A percentile compares a stretch with the other conserved stretches of the same genome.
Evolutionary conservation across 2,888 invertebrate species (phyloP).

Genomic region (Lasioglossum lativentre): DNA sequence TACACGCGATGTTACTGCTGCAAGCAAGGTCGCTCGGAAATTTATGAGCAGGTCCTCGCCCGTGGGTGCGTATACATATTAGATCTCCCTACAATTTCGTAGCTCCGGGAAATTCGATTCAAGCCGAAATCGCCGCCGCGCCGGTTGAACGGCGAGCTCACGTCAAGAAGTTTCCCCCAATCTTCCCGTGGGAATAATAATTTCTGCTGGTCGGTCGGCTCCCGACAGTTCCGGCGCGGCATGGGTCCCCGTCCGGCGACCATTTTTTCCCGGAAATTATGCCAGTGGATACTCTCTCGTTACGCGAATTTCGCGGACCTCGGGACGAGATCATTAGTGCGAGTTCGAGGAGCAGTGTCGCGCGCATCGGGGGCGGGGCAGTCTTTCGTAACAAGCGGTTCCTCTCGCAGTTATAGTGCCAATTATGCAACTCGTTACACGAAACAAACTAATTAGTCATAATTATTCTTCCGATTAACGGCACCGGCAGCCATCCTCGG

Average conservation of each 20-base stretch:
- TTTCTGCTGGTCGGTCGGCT: neutral
- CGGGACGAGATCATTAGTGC: conserved; percentile 48
- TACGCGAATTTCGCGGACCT: conserved; percentile 39
- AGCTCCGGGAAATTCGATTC: conserved; percentile 11
- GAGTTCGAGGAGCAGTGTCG: conserved; percentile 26
- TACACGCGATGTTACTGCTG: neutral
- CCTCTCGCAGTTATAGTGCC: conserved; percentile 24
- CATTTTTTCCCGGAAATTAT: conserved; percentile 17
- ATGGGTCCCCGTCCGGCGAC: neutral
- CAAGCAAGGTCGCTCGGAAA: neutral
- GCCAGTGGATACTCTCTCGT: conserved; percentile 19
- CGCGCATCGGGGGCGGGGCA: conserved; percentile 7
- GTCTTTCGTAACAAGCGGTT: conserved; percentile 41
- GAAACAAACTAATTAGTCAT: conserved; percentile 43
- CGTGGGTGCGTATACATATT: neutral
- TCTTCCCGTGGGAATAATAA: conserved; percentile 35
- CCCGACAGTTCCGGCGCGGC: neutral
- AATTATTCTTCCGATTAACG: conserved; percentile 18
- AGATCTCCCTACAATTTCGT: conserved; percentile 5
- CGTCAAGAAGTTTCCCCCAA: conserved; percentile 36
- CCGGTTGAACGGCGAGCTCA: neutral
- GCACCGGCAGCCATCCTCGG: neutral
- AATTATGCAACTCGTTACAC: conserved; percentile 45
- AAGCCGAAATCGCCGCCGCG: conserved; percentile 5
- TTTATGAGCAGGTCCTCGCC: neutral